Conservation (phyloP, 2,797 vertebrate genomes). For the Geotrypetes seraphini region DNA sequence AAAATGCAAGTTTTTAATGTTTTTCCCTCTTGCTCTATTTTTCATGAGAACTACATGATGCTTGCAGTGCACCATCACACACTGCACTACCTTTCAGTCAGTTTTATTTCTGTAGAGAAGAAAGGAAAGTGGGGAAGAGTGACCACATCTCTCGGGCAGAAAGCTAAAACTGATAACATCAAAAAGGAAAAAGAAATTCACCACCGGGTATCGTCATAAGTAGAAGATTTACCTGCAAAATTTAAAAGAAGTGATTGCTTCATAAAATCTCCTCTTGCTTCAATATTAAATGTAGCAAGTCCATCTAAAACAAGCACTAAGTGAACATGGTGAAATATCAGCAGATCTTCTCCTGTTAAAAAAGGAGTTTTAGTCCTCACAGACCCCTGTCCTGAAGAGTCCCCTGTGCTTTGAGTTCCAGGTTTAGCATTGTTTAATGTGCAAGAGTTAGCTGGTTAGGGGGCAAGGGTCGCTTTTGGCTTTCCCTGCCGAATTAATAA, state of each 20-base stretch:
- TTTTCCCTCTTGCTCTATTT: too few relatives aligned
- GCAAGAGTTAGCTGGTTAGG: constrained; percentile 76
- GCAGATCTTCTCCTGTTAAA: constrained; percentile 23
- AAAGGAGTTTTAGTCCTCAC: neutral
- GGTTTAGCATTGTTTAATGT: constrained; percentile 4
- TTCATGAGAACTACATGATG: too few relatives aligned
- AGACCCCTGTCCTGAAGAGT: constrained; percentile 29
- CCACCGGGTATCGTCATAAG: constrained; percentile 31
- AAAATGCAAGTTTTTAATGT: too few relatives aligned
- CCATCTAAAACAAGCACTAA: constrained; percentile 55
- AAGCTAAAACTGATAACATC: constrained; percentile 41
- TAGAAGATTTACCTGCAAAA: constrained; percentile 33
- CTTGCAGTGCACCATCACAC: too few relatives aligned
- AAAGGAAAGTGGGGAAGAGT: constrained; percentile 23
- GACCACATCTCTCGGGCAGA: constrained; percentile 17
- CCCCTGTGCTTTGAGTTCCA: constrained; percentile 37
- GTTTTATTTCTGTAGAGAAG: too few relatives aligned
- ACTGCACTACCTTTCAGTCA: too few relatives aligned
- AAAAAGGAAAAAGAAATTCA: constrained; percentile 34
- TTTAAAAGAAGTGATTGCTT: constrained; percentile 44
- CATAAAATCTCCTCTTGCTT: constrained; percentile 45
- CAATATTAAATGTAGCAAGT: constrained; percentile 29
- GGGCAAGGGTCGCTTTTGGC: constrained; percentile 85
- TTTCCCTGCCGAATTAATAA: constrained; percentile 91
- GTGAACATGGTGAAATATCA: constrained; percentile 33